Evolutionary conservation across 2,113 vertebrate species (phyloP).

Genomic region (Lanius collurio): DNA sequence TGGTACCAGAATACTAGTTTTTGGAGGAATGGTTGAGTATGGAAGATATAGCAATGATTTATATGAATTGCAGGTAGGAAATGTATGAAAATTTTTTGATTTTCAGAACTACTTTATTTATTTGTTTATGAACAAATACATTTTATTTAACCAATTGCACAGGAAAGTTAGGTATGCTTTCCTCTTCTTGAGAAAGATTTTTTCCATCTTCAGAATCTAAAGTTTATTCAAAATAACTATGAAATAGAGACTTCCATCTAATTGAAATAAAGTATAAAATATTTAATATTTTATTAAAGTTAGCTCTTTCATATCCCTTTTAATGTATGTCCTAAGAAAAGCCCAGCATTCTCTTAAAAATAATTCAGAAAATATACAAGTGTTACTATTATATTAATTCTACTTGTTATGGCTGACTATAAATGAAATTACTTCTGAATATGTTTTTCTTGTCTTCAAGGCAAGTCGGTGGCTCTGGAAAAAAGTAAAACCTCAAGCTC

Average conservation of each 20-base stretch:
- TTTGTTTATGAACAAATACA: background rate
- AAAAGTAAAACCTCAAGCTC: slow-evolving; percentile 89
- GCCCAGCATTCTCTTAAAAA: background rate
- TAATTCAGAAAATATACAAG: background rate
- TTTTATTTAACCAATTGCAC: background rate
- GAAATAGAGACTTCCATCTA: background rate
- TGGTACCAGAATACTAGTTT: slow-evolving; percentile 91
- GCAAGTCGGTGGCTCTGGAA: slow-evolving; percentile 98
- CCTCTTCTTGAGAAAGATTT: background rate
- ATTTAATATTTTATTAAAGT: background rate
- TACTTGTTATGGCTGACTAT: background rate
- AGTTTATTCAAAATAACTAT: background rate
- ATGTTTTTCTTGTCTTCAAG: slow-evolving; percentile 67
- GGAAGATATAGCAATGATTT: slow-evolving; percentile 94
- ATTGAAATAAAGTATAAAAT: background rate
- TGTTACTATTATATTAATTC: background rate
- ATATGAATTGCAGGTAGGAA: slow-evolving; percentile 94
- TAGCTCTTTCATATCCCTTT: background rate
- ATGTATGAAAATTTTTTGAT: background rate
- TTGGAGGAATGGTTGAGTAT: slow-evolving; percentile 98
- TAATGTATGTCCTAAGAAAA: background rate
- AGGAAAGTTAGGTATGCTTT: background rate
- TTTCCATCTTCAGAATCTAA: background rate
- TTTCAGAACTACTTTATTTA: background rate
- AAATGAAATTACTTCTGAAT: background rate